phyloP scores from a whole-genome alignment of 2,113 vertebrate genomes.

The Andinoacara biseriatus region DNA sequence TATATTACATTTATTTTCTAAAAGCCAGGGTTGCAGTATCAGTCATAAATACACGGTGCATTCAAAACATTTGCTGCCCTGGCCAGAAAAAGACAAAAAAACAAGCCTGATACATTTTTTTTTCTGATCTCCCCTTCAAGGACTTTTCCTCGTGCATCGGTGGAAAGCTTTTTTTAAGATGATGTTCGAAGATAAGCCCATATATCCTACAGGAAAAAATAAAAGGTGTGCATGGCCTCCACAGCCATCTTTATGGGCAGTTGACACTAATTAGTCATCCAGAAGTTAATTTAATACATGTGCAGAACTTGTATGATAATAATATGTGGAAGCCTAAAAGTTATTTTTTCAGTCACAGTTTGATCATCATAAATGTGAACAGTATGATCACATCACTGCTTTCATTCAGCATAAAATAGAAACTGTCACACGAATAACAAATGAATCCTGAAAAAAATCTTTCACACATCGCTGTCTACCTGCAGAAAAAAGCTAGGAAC shows the following conservation, averaged over 20 bases:
- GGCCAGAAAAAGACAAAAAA: too few species aligned
- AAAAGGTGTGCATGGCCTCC: not conserved
- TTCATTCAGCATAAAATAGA: not conserved
- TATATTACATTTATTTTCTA: too few species aligned
- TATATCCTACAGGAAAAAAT: not conserved
- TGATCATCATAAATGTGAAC: not conserved
- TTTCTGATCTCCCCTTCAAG: not conserved
- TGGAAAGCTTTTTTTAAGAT: not conserved
- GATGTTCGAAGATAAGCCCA: not conserved
- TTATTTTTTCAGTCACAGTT: not conserved
- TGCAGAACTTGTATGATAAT: not conserved
- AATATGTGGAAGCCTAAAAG: not conserved
- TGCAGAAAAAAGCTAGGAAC: not conserved
- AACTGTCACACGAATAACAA: not conserved
- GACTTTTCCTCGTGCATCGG: not conserved
- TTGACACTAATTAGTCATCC: not conserved
- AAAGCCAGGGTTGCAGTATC: too few species aligned
- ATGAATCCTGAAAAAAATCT: not conserved
- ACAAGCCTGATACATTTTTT: rapidly evolving
- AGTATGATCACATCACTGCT: not conserved
- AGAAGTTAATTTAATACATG: not conserved
- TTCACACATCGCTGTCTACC: not conserved
- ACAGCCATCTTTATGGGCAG: not conserved
- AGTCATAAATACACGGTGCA: too few species aligned
- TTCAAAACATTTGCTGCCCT: too few species aligned